Base-by-base conservation (phyloP, 2,797 vertebrate genomes). In the Setipinna tenuifilis region DNA sequence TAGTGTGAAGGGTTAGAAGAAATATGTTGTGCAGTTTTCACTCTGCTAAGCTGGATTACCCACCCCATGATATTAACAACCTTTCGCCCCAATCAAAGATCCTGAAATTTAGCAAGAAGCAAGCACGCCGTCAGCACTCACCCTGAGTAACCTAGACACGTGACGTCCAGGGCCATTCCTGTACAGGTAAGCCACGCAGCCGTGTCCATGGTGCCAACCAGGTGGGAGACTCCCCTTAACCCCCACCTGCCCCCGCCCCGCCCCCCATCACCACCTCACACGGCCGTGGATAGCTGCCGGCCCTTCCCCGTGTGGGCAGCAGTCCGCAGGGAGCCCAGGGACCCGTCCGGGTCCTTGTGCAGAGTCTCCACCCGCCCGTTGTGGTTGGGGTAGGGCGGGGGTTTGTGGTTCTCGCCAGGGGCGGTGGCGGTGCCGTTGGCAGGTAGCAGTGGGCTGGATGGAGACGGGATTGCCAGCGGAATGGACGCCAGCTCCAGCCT, bases 201-300 rank as follows among this genome's bases (percentile, higher is more conserved):
- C 35, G 35, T 78, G 71, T 78, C 31, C 31, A 78, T 78, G 71
- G 71, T n/a, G n/a, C n/a, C 71, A 78, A 78, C 71, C 31, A 78
- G 71, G 31, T 78, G 71, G 71, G 71, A 41, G 71, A 78, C 71
- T 78, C 35, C 17, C 19, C 50, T 54, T 54, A 14, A 54, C 50
- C 50, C 87, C 62, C 46, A 6, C 50, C 50, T 14, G 12, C 50
- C 50, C 50, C 7, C 9, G 50, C 7, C 21, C 19, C 82, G 25
- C 25, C 87, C 87, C 85, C 87, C 44, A n/a, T 65, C 87, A 88
- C 88, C 89, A 91, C 91, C 87, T 95, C 91, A 96, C 90, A 95
- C 95, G 89, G 94, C 90, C 86, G 94, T 96, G 90, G 93, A 91
- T 90, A 91, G 92, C 86, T 92, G 94, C 87, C 93, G 93, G 84